Percentiles rank a stretch among this genome's conserved stretches.
Conservation (phyloP, 2,113 vertebrate genomes). For the Smithornis capensis region DNA sequence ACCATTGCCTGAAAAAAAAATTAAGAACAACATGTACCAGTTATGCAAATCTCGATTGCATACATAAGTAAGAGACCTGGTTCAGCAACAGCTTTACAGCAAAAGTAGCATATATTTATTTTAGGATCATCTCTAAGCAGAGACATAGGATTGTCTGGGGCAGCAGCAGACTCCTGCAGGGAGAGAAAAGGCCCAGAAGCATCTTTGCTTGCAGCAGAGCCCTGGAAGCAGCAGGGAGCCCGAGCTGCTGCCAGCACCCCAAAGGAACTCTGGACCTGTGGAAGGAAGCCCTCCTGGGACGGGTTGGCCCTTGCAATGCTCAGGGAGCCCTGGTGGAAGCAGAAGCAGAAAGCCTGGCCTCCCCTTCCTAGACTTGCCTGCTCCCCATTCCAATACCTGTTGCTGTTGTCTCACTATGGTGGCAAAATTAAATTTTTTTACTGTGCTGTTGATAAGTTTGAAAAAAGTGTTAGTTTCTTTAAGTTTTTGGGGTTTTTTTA, state of each 20-base stretch:
- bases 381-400: background rate
- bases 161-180: background rate
- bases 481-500: background rate
- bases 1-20: constrained; percentile 68
- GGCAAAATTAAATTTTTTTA: background rate
- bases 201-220: background rate
- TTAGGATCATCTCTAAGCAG: background rate
- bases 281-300: background rate
- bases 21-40: constrained; percentile 83
- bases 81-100: background rate
- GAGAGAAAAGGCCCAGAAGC: background rate
- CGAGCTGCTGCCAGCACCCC: background rate
- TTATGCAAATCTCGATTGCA: constrained; percentile 82
- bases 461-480: background rate
- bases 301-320: background rate
- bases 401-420: background rate
- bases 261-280: background rate
- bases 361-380: background rate
- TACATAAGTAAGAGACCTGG: constrained; percentile 77
- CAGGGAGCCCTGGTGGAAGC: background rate
- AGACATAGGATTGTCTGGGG: background rate
- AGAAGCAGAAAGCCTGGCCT: background rate
- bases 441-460: background rate
- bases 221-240: background rate
- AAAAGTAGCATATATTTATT: background rate